Evolutionary conservation across 2,797 vertebrate genomes (phyloP).

Genomic region (Gambelia wislizenii): DNA sequence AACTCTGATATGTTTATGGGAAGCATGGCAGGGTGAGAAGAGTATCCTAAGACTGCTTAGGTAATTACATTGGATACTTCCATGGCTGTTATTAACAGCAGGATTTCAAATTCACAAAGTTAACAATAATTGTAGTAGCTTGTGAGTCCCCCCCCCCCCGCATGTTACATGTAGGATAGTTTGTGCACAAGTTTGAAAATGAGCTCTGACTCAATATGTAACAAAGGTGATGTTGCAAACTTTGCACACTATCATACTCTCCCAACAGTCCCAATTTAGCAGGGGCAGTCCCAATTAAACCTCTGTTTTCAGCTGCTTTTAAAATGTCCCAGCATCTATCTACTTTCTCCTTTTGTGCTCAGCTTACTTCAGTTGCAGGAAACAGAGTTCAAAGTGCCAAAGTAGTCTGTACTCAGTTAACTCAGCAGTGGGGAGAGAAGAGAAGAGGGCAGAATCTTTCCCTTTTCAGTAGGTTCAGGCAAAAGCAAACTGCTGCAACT

Average conservation of each 20-base stretch:
- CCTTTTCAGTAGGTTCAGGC: no score
- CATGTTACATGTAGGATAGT: background rate
- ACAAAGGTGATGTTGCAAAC: background rate
- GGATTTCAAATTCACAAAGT: background rate
- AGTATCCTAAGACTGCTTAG: background rate
- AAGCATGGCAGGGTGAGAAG: background rate
- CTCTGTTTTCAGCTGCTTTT: no score
- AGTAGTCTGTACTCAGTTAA: no score
- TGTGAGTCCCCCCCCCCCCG: background rate
- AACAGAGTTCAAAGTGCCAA: no score
- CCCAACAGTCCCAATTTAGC: no score
- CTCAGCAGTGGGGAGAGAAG: no score
- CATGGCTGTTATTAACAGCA: background rate
- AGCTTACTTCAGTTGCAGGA: no score
- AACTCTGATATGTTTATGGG: constrained; percentile 55
- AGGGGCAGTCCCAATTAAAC: no score
- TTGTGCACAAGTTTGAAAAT: background rate
- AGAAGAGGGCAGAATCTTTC: no score
- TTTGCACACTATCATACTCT: background rate
- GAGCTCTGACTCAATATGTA: background rate
- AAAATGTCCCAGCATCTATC: no score
- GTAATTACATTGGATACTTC: background rate
- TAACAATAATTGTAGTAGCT: background rate
- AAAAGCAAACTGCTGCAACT: no score
- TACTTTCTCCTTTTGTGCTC: no score